Base-by-base conservation (phyloP, 2,113 vertebrate species). In the Macquaria australasica region DNA sequence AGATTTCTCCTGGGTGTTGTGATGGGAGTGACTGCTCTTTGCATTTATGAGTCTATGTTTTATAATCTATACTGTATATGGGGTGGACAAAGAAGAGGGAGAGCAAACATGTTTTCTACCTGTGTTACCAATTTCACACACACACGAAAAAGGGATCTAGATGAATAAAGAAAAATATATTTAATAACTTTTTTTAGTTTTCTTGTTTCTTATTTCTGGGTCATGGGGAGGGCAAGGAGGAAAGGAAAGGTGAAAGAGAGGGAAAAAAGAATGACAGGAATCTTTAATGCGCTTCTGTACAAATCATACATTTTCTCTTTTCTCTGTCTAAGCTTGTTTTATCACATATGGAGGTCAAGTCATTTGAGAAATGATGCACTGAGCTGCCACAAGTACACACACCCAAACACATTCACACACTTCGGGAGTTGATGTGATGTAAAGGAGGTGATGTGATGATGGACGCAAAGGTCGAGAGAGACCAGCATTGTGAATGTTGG, bases 1-100 rank as follows among this genome's bases (percentile, higher is more conserved):
- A 79, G 31, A 88, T 92, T 89, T 89, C 85, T 93, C 88, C 31
- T 56, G 83, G 84, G 86, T 77, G 73, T 48, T 21, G 60, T 76
- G 59, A 68, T 58, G 77, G 75, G 77, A 78, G 64, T 55, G 79
- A 67, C 68, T 63, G 67, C 31, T 74, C 37, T 53, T 60, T 73
- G 18, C 82, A 90, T 91, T 89, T 86, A 79, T 31, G 75, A 58
- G 21, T 67, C 53, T 70, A 23, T 73, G 43, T 53, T 82, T 73
- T 73, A 41, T 67, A 70, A 78, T 64, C 55, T 77, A 25, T 20
- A 53, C 14, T 45, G 16, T 12, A 39, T 45, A 20, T 12, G 16
- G 25, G 18, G 34, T 45, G 10, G 39, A 34, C 34, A 34, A 34
- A 34, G 34, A 34, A 34, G 34, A 34, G 34, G 34, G 34, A 34